A percentile compares a stretch with the other conserved stretches of the same genome.
phyloP scores from a whole-genome alignment of 1,140 invertebrate species.

The Galendromus occidentalis region DNA sequence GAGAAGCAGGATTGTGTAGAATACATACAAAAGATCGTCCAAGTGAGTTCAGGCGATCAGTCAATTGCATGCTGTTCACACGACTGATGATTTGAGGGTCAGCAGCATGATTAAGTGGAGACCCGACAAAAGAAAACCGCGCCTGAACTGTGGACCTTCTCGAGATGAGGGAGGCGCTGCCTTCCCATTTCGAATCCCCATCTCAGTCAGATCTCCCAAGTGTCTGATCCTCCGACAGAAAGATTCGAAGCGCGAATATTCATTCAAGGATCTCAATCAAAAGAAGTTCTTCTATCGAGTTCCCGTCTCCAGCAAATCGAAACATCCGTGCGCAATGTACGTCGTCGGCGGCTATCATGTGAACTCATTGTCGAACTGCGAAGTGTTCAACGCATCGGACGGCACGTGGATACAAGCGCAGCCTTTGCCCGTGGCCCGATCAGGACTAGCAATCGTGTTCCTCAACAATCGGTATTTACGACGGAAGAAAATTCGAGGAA shows the following conservation, averaged over 20 bases:
- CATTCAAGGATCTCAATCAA: not conserved
- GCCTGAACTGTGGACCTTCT: no score
- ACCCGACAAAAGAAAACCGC: no score
- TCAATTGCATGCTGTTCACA: no score
- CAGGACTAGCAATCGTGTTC: not conserved
- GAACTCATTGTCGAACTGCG: not conserved
- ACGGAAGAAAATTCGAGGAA: no score
- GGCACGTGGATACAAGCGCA: not conserved
- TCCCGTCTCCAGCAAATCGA: not conserved
- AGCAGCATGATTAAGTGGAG: no score
- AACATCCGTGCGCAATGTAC: not conserved
- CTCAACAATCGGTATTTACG: not conserved
- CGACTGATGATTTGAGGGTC: no score
- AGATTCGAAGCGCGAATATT: no score
- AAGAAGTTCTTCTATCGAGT: constrained; percentile 6
- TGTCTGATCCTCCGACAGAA: no score
- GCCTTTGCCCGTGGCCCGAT: not conserved
- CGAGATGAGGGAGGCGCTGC: no score
- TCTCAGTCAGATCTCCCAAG: no score
- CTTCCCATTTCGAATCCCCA: no score
- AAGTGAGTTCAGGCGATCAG: no score
- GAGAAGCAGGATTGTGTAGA: not conserved
- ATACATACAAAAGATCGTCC: not conserved
- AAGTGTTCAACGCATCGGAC: not conserved
- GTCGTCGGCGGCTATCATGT: not conserved